A percentile compares a stretch with the other conserved stretches of the same genome.
Evolutionary conservation across 92 coral and sea anemone genomes (phyloP).

Genomic region (Montipora capitata): DNA sequence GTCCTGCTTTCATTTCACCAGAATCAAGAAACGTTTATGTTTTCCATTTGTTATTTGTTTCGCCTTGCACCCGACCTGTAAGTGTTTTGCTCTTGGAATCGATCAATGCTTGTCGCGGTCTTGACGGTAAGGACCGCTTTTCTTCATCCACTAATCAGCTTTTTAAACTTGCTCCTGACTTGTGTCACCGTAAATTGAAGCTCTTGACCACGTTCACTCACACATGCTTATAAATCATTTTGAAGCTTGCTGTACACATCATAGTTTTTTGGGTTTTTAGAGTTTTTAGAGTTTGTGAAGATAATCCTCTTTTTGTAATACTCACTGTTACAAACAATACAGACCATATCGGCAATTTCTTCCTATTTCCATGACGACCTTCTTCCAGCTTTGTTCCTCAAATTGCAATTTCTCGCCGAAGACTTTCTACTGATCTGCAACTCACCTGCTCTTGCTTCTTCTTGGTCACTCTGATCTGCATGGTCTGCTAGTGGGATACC

Average conservation of each 20-base stretch:
- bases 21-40: background rate
- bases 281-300: constrained; percentile 2
- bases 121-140: no score
- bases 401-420: constrained; percentile 36
- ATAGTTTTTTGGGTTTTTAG: constrained; percentile 17
- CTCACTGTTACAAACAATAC: constrained; percentile 54
- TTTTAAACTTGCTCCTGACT: no score
- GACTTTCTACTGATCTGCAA: constrained; percentile 22
- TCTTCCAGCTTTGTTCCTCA: constrained; percentile 35
- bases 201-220: no score
- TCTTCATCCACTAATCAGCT: no score
- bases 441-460: no score
- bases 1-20: background rate
- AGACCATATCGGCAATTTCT: constrained; percentile 55
- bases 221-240: no score
- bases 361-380: constrained; percentile 48
- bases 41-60: background rate
- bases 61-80: background rate
- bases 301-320: constrained; percentile 34
- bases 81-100: no score
- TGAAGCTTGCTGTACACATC: background rate
- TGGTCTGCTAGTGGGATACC: background rate
- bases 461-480: no score
- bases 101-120: no score
- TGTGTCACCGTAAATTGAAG: no score